Evolutionary conservation across 2,888 invertebrate species (phyloP).

Genomic region (Merodon equestris): DNA sequence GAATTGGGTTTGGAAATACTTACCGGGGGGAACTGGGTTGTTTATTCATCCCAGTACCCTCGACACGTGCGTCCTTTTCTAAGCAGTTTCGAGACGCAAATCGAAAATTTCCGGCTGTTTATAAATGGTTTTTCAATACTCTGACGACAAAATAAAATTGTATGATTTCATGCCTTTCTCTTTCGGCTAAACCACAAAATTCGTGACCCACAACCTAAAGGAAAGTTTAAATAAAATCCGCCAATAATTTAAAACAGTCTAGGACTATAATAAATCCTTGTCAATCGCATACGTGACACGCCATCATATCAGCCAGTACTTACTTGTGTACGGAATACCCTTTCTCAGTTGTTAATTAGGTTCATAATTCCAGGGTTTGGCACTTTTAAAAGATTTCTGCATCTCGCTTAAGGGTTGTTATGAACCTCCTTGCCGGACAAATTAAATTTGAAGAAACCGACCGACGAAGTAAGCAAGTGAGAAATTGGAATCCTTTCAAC

Average conservation of each 20-base stretch:
- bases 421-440: conserved; percentile 31
- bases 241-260: conserved; percentile 44
- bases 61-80: too few relatives aligned
- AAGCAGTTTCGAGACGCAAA: too few relatives aligned
- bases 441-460: conserved; percentile 40
- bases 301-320: conserved; percentile 18
- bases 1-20: too few relatives aligned
- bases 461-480: not conserved
- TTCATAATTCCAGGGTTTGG: not conserved
- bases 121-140: conserved; percentile 34
- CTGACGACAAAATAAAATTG: too few relatives aligned
- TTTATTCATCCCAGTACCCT: too few relatives aligned
- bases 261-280: conserved; percentile 73
- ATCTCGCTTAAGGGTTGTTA: conserved; percentile 37
- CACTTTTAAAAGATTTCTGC: conserved; percentile 3
- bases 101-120: too few relatives aligned
- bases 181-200: too few relatives aligned
- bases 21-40: too few relatives aligned
- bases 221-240: conserved; percentile 15
- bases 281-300: conserved; percentile 74
- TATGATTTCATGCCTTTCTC: too few relatives aligned
- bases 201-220: conserved; percentile 1
- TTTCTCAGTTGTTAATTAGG: not conserved
- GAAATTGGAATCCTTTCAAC: conserved; percentile 49
- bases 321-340: not conserved